phyloP scores from a whole-genome alignment of 1,140 invertebrate genomes.

The Polypedilum pembai region DNA sequence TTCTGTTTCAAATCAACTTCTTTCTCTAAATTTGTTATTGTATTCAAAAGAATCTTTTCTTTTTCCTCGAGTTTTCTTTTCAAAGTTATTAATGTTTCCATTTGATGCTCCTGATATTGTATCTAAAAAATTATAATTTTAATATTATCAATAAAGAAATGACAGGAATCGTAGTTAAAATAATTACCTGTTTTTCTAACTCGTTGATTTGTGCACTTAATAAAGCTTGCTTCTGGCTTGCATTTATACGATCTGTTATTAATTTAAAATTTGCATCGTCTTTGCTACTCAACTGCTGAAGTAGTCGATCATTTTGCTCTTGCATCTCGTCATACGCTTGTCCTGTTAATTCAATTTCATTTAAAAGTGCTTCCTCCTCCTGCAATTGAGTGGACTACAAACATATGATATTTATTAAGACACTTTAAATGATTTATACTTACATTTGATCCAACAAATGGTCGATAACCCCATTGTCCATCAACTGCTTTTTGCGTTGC shows the following conservation, averaged over 20 bases:
- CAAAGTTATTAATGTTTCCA: constrained; percentile 92
- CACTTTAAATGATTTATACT: constrained; percentile 22
- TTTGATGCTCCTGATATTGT: constrained; percentile 50
- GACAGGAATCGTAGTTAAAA: neutral
- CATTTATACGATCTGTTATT: constrained; percentile 96
- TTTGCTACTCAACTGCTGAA: constrained; percentile 94
- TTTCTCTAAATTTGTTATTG: constrained; percentile 88
- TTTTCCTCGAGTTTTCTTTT: constrained; percentile 95
- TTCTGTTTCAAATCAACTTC: constrained; percentile 84
- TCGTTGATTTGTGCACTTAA: constrained; percentile 90
- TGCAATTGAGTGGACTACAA: constrained; percentile 39
- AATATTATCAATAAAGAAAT: neutral
- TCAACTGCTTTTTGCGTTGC: constrained; percentile 75
- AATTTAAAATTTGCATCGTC: constrained; percentile 99
- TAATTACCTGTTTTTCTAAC: constrained; percentile 71
- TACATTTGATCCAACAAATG: constrained; percentile 57
- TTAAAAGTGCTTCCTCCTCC: constrained; percentile 94
- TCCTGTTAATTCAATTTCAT: constrained; percentile 98
- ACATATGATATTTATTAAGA: neutral
- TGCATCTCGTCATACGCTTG: constrained; percentile 99
- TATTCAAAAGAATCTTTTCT: constrained; percentile 87
- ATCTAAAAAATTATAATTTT: constrained; percentile 31
- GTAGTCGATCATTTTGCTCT: constrained; percentile 92
- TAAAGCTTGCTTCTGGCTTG: constrained; percentile 91
- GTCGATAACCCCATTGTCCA: constrained; percentile 48